Percentiles rank a stretch among this genome's conserved stretches.
Evolutionary conservation across 2,113 vertebrate species (phyloP).

Genomic region (Aphyosemion australe): DNA sequence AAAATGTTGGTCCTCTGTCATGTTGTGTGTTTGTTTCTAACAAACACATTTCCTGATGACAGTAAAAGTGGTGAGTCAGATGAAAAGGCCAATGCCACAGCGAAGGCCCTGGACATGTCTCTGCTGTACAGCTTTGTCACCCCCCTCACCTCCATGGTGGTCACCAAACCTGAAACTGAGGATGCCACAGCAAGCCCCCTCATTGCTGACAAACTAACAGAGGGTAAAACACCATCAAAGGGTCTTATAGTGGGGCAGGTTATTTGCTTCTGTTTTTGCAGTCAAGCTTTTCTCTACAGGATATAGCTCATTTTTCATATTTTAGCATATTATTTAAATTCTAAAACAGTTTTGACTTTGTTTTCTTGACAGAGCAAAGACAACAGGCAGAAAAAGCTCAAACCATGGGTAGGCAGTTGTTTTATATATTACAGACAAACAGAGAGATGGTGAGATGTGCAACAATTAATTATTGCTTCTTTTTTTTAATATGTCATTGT

Average conservation of each 20-base stretch:
- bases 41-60: conserved; percentile 8
- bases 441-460: not conserved
- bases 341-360: not conserved
- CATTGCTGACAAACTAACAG: conserved; percentile 86
- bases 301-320: not conserved
- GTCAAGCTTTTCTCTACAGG: not conserved
- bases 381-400: conserved; percentile 32
- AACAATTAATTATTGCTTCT: not conserved
- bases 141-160: conserved; percentile 92
- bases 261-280: not conserved
- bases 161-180: conserved; percentile 83
- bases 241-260: not conserved
- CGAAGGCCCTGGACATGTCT: conserved; percentile 81
- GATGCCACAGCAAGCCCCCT: conserved; percentile 41
- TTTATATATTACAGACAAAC: not conserved
- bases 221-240: conserved; percentile 59
- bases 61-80: conserved; percentile 77
- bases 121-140: conserved; percentile 90
- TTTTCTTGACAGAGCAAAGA: conserved; percentile 61
- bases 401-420: conserved; percentile 11
- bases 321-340: not conserved
- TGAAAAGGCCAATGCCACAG: conserved; percentile 72
- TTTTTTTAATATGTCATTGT: not conserved
- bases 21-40: not conserved
- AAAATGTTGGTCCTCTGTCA: not conserved